Base-by-base conservation (phyloP, 2,113 vertebrate genomes). In the Parus major region DNA sequence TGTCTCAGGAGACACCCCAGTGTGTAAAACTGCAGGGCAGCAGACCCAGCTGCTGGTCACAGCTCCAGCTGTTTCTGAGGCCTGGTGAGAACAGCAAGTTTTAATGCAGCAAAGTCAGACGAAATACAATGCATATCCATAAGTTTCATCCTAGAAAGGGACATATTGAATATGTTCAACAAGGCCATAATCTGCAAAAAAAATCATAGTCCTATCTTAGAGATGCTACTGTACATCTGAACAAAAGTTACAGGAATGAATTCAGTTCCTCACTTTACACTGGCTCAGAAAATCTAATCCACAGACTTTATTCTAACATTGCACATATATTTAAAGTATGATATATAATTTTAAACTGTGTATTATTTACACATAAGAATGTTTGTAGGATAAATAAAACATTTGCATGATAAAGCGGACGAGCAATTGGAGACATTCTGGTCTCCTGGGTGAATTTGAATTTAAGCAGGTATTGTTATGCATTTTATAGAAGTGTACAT, bases 391-490 rank as follows among this genome's bases (percentile, higher is more conserved):
- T 92, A 97, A 98, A 97, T 87, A 96, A 97, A 95, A 93, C 82
- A 94, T 97, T 97, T 95, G 96, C 97, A 97, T 97, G 72, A 95
- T 93, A 97, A 98, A 96, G 86, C 65, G 5, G 87, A 90, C 0
- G 3, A 94, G 66, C 79, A 96, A 86, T 96, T 64, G 11, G 92
- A 97, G 89, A 93, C 65, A 50, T 79, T 96, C 68, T 83, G 94
- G 80, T 96, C 83, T 96, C 42, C 65, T 92, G 82, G 42, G 90
- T 93, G 86, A 83, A 94, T 93, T 55, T 81, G 93, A 97, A 97
- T 97, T 97, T 97, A 98, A 98, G 95, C 46, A 94, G 88, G 86
- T 96, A 96, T 90, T 95, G 96, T 96, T 97, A 71, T 69, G 64
- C 66, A 65, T 91, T 91, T 56, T 56, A 57, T 55, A 50, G 82